Base-by-base conservation (phyloP, 1,140 invertebrate species). In the Phymorhynchus buccinoides region DNA sequence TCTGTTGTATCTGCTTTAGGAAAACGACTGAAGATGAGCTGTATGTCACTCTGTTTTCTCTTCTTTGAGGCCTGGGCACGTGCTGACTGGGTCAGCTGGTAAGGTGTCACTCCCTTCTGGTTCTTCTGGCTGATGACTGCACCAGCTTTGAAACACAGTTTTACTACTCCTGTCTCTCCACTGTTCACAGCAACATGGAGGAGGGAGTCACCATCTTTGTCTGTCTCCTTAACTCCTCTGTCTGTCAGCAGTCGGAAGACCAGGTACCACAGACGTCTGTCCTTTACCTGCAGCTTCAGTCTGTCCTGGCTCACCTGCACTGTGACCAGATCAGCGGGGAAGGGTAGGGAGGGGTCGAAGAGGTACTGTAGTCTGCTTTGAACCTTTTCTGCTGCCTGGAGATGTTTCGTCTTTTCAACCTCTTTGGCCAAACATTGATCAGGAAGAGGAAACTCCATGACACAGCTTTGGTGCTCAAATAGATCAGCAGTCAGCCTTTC, bases 221-320 rank as follows among this genome's bases (percentile, higher is more conserved):
- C 80, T 52, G 37, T 66, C 52, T 82, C 30, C 35, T 82, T 35
- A 52, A 41, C 56, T 14, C 41, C 32, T 27, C 35, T 68, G 52
- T 82, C 80, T 4, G 80, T 14, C 80, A 82, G 80, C 52, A 82
- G 80, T 82, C 80, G 56, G 2, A 82, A 35, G 30, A 37, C 56
- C 80, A 82, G 56, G 80, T 68, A 66, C 4, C 32, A 32, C 6
- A 66, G 30, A 30, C 68, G 52, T 7, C 30, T 39, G 52, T 7
- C 22, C 37, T 52, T 52, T 18, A 82, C 16, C 32, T 37, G 3
- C 18, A 68, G 27, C 35, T 14, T 41, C 32, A 82, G 3, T 12
- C 9, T 18, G 30, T 66, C 80, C 4, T n/a, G 22, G 0, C 6
- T 68, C 22, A 66, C 35, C 12, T 7, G 16, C 4, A 82, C 35